Evolutionary conservation across 37 sponge, comb jelly and placozoan species (phyloP), one percentile per base, ranked within the genome.

Genomic region (Spongilla lacustris): DNA sequence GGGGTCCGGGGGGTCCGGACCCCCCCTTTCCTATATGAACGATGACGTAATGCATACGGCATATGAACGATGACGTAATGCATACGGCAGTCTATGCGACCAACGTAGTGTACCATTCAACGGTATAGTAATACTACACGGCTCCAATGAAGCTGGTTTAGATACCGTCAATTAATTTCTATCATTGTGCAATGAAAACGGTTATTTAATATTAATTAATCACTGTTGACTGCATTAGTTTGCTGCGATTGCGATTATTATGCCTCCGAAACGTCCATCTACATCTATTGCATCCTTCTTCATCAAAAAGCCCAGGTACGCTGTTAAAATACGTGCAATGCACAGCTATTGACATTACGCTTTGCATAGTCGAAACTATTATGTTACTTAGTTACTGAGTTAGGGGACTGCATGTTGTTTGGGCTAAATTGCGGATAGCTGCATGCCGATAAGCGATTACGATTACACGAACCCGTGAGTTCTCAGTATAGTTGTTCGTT

Each of bases 251-350:
- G 41, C 41, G 41, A 41, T 41, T 41, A 9, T 41, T 58, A 58
- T 58, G 58, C 58, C 58, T 17, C 58, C 58, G 58, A 58, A 58
- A 58, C 58, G 58, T 58, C 58, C 58, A 58, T 58, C 58, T 58
- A 58, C 58, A 58, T 58, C 58, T 14, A 58, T 58, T 58, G 58
- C 58, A 58, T 58, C 58, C 58, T 58, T 58, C 58, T 58, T 58
- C 58, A 58, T 58, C 19, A 58, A 58, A 58, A 58, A 58, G 58
- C 58, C 58, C 58, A 58, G 58, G 58, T 58, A 58, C 4, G 58
- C 58, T 58, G 58, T 58, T 58, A 58, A 58, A 58, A 58, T 58
- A 58, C 58, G 58, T 58, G 58, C 58, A 58, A 58, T 58, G 58
- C 58, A 58, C 14, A 58, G 58, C 58, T 58, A 58, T 58, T 58